A percentile compares a stretch with the other conserved stretches of the same genome.
Evolutionary conservation across 2,113 vertebrate genomes (phyloP).

Genomic region (Ifrita kowaldi): DNA sequence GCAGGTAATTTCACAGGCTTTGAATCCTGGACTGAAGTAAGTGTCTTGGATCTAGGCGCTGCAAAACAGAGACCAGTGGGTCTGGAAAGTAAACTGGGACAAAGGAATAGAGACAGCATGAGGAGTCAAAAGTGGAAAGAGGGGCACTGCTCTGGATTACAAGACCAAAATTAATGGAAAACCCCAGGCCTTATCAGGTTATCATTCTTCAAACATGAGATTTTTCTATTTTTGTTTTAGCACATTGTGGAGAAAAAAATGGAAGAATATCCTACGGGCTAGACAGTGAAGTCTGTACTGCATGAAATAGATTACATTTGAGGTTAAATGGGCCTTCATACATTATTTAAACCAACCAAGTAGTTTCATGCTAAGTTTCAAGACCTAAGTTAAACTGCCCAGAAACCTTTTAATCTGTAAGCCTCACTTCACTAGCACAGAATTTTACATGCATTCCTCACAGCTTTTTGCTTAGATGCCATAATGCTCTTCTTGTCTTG

Average conservation of each 20-base stretch:
- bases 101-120: background rate
- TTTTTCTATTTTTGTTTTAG: conserved; percentile 15
- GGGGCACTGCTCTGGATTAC: background rate
- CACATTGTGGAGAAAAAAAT: background rate
- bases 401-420: background rate
- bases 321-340: background rate
- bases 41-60: background rate
- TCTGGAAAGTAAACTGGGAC: background rate
- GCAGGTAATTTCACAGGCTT: background rate
- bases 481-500: background rate
- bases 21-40: background rate
- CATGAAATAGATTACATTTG: background rate
- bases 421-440: background rate
- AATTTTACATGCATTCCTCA: background rate
- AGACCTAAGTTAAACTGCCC: background rate
- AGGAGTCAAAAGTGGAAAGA: background rate
- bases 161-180: background rate
- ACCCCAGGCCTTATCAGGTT: background rate
- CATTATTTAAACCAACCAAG: background rate
- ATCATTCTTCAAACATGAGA: background rate
- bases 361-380: background rate
- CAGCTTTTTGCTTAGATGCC: background rate
- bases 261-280: background rate
- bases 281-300: background rate
- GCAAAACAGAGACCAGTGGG: background rate